Evolutionary conservation across 2,113 vertebrate genomes (phyloP), one percentile per base, ranked within the genome.

Genomic region (Corythaeola cristata): DNA sequence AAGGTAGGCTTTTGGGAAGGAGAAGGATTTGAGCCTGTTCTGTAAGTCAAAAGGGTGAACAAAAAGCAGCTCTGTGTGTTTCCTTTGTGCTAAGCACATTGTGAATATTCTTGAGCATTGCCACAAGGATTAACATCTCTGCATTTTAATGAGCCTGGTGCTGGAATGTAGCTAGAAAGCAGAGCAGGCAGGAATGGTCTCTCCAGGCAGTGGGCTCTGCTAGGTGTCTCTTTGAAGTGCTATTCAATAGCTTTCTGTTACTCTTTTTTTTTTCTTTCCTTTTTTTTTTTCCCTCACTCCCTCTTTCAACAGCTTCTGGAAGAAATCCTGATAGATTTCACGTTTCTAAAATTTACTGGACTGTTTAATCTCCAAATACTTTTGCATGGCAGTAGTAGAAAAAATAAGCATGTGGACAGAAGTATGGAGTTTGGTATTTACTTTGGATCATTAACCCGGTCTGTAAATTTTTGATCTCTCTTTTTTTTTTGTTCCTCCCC

Each of bases 61-160:
- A 95, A 90, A 96, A 92, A 89, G 64, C 80, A 88, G 97, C 94
- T 97, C 94, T 97, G 91, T 82, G 53, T 45, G 15, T 78, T 93
- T 95, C 55, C 56, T 96, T 96, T 79, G 85, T 58, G 72, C 88
- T 89, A 96, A 97, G 90, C 79, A 93, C 95, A 93, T 88, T 96
- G 93, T 95, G 97, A 89, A 96, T 90, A 95, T 95, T 93, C 94
- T 95, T 96, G 94, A 93, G 95, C 69, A 86, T 88, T 92, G 94
- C 87, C 84, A 94, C 86, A 72, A 94, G 96, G 97, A 97, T 97
- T 96, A 97, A 88, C 93, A 96, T 93, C 93, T 75, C 78, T 96
- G 96, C 92, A 93, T 96, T 96, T 95, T 96, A 97, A 97, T 96
- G 95, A 85, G 90, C 93, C 79, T 80, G 69, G 66, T 76, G 88